Percentiles rank a stretch among this genome's conserved stretches.
These are phyloP conservation scores for Cerastoderma edule DNA, from an alignment of 2,888 invertebrate species.

Conservation along the genomic window DNA sequence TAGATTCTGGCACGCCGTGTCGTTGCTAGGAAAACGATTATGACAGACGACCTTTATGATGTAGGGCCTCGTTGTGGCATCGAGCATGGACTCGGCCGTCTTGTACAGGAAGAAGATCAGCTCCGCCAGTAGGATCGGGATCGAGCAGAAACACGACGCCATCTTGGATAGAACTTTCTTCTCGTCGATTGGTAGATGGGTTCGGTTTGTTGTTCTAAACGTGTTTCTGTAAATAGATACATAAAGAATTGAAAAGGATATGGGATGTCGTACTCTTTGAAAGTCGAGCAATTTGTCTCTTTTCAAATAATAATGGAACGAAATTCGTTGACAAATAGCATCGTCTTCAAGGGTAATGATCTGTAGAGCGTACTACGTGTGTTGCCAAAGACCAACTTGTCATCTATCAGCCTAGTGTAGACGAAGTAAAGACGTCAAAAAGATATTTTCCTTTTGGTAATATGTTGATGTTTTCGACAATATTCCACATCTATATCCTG, in stretches of 20 bases:
- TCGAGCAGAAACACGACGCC: slow-evolving; percentile 43
- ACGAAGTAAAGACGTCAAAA: too few relatives aligned
- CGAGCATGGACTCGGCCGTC: slow-evolving; percentile 80
- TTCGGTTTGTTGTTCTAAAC: too few relatives aligned
- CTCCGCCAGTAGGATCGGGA: slow-evolving; percentile 59
- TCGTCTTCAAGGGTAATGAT: not conserved
- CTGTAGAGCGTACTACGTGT: too few relatives aligned
- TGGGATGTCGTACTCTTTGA: not conserved
- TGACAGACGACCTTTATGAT: slow-evolving; percentile 78
- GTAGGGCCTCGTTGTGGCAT: slow-evolving; percentile 79
- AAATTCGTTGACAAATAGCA: not conserved
- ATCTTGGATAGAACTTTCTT: not conserved
- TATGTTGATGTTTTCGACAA: too few relatives aligned
- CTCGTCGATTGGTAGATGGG: not conserved
- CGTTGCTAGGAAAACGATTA: slow-evolving; percentile 57
- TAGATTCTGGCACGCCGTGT: slow-evolving; percentile 63
- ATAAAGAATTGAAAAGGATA: too few relatives aligned
- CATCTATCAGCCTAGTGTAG: too few relatives aligned
- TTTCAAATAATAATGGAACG: not conserved
- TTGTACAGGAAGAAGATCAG: slow-evolving; percentile 63
- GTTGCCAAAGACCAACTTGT: too few relatives aligned
- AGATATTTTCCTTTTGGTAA: too few relatives aligned
- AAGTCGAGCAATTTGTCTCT: not conserved
- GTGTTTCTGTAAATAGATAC: too few relatives aligned
- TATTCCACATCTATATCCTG: too few relatives aligned